Percentiles rank a stretch among this genome's conserved stretches.
These are phyloP conservation scores for Drosophila prosaltans DNA, from an alignment of 1,140 invertebrate species.

Conservation along the genomic window DNA sequence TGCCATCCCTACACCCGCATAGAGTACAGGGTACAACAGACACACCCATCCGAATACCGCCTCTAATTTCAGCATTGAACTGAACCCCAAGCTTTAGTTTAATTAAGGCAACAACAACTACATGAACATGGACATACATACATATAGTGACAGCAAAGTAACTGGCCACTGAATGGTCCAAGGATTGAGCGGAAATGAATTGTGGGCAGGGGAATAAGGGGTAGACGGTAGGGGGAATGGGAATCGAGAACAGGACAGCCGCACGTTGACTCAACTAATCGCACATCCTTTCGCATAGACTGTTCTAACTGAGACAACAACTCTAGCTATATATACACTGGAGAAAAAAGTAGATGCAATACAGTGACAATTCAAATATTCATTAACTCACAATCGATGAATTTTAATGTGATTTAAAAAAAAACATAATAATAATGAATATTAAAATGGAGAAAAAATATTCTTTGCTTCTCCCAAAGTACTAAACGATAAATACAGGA, in stretches of 20 bases:
- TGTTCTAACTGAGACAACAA: constrained; percentile 29
- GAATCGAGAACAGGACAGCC: constrained; percentile 24
- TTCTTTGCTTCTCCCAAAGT: too few relatives aligned
- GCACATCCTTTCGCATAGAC: constrained; percentile 80
- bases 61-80: constrained; percentile 80
- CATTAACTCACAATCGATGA: too few relatives aligned
- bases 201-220: background rate
- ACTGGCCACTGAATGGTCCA: constrained; percentile 57
- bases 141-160: constrained; percentile 57
- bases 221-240: constrained; percentile 13
- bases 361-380: too few relatives aligned
- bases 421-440: too few relatives aligned
- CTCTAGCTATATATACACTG: background rate
- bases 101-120: constrained; percentile 78
- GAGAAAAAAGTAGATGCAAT: too few relatives aligned
- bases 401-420: too few relatives aligned
- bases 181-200: constrained; percentile 14
- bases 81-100: constrained; percentile 76
- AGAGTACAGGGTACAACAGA: constrained; percentile 1
- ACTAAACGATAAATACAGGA: too few relatives aligned
- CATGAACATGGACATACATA: constrained; percentile 1
- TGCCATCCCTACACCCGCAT: background rate
- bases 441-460: too few relatives aligned
- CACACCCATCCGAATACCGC: constrained; percentile 55
- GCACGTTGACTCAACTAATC: constrained; percentile 78